Percentiles rank a stretch among this genome's conserved stretches.
phyloP scores from a whole-genome alignment of 2,797 vertebrate genomes.

The Pyrrhura leucotis region DNA sequence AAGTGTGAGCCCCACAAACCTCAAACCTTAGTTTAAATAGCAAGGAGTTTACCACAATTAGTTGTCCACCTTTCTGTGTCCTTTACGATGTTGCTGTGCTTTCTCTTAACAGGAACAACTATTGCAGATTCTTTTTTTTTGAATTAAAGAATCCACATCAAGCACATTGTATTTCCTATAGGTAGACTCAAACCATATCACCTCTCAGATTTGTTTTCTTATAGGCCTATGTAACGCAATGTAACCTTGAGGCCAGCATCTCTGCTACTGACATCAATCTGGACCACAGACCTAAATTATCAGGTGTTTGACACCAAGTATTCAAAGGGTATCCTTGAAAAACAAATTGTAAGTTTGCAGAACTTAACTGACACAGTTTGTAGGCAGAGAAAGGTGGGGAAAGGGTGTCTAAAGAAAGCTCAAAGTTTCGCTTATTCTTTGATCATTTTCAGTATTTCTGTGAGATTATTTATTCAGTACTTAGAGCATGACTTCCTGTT shows the following conservation, averaged over 20 bases:
- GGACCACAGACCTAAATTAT: neutral
- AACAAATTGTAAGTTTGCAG: neutral
- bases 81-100: neutral
- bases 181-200: neutral
- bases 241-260: neutral
- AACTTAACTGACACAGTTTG: neutral
- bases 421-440: neutral
- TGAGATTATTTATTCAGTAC: neutral
- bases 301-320: neutral
- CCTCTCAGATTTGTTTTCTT: neutral
- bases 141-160: neutral
- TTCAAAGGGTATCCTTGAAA: neutral
- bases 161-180: neutral
- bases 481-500: neutral
- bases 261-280: neutral
- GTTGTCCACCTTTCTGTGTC: neutral
- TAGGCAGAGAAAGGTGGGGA: neutral
- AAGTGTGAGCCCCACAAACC: neutral
- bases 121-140: neutral
- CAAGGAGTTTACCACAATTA: neutral
- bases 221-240: neutral
- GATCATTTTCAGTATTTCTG: neutral
- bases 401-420: neutral
- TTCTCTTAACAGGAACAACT: neutral
- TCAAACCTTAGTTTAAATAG: slow-evolving; percentile 42